Evolutionary conservation across 2,113 vertebrate species (phyloP).

Genomic region (Upupa epops): DNA sequence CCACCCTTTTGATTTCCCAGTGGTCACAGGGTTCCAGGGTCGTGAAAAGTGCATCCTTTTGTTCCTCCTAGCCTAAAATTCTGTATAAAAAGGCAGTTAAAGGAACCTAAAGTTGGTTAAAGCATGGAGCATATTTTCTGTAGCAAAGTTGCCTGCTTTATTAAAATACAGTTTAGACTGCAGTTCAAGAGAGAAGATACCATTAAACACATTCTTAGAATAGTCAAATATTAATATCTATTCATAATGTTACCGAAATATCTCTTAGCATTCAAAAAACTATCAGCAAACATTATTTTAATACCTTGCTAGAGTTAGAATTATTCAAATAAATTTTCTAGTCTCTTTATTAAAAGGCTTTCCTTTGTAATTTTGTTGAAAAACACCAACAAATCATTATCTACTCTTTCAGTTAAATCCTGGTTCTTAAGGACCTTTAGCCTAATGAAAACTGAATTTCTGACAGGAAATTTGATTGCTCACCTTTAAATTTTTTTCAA

Average conservation of each 20-base stretch:
- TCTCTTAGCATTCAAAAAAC: neutral
- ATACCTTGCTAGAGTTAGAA: neutral
- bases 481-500: neutral
- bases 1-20: constrained; percentile 68
- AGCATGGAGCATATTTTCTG: neutral
- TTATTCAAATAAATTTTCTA: neutral
- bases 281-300: neutral
- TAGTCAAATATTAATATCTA: neutral
- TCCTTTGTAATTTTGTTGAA: neutral
- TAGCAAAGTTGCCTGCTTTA: neutral
- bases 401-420: neutral
- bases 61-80: constrained; percentile 52
- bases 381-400: neutral
- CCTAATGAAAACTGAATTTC: neutral
- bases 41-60: constrained; percentile 71
- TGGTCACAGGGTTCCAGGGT: constrained; percentile 71
- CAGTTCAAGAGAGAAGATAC: neutral
- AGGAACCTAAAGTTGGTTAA: constrained; percentile 45
- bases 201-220: neutral
- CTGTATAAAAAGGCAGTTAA: constrained; percentile 34
- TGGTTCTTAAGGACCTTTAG: neutral
- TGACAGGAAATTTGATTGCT: neutral
- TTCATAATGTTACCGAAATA: neutral
- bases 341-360: neutral
- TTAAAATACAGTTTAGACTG: neutral